phyloP scores from a whole-genome alignment of 2,113 vertebrate genomes.

The Strigops habroptila region DNA sequence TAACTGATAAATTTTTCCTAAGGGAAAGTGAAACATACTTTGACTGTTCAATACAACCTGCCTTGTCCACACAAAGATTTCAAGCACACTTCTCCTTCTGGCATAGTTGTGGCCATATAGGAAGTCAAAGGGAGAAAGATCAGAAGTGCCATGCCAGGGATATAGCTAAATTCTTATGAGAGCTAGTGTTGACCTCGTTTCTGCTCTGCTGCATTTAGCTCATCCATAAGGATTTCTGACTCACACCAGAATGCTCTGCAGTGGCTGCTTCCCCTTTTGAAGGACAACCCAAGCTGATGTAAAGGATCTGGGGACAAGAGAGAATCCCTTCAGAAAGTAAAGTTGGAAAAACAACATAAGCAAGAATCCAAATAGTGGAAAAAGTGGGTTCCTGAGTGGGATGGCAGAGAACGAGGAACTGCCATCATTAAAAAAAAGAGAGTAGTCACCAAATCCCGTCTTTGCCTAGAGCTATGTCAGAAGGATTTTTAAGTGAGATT shows the following conservation, averaged over 20 bases:
- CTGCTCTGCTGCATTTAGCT: not conserved
- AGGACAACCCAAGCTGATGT: not conserved
- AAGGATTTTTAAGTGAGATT: not conserved
- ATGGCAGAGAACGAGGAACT: not conserved
- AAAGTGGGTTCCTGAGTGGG: not conserved
- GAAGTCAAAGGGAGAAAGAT: not conserved
- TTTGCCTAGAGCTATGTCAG: not conserved
- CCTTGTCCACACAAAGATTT: not conserved
- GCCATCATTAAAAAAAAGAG: not conserved
- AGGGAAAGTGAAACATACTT: not conserved
- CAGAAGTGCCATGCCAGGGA: not conserved
- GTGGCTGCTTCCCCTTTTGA: not conserved
- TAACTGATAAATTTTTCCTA: not conserved
- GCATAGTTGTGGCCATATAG: not conserved
- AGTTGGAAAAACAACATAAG: not conserved
- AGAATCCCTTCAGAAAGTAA: not conserved
- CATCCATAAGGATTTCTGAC: not conserved
- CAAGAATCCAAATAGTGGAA: not conserved
- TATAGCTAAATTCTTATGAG: not conserved
- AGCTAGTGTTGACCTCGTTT: constrained; percentile 9
- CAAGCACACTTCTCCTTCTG: not conserved
- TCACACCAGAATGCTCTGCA: not conserved
- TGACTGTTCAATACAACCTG: not conserved
- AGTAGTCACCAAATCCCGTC: not conserved
- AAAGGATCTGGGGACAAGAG: not conserved